phyloP scores from a whole-genome alignment of 2,113 vertebrate genomes.

The Diadophis punctatus region DNA sequence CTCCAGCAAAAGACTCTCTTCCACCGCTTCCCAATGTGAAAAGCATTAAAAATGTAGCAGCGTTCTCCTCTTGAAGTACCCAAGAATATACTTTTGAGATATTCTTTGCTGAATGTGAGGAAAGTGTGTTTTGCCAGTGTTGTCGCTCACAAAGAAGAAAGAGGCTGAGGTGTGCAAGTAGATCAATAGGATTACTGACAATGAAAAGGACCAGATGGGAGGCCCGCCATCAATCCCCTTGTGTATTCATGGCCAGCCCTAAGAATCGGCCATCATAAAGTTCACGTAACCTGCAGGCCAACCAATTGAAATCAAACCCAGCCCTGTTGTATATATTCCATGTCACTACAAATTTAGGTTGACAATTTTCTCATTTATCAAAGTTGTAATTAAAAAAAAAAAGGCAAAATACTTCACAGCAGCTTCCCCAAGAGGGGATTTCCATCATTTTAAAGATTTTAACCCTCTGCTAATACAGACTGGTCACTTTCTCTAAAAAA shows the following conservation, averaged over 20 bases:
- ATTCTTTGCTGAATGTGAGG: background rate
- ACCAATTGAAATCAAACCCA: background rate
- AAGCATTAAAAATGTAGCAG: too few relatives aligned
- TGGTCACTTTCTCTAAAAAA: conserved; percentile 8
- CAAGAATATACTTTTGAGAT: background rate
- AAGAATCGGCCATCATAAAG: background rate
- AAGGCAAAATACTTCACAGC: background rate
- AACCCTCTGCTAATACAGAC: background rate
- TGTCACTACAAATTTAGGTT: background rate
- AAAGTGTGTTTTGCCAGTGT: background rate
- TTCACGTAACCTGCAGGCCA: background rate
- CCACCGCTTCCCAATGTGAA: too few relatives aligned
- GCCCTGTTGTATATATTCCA: background rate
- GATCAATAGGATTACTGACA: background rate
- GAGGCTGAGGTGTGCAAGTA: background rate
- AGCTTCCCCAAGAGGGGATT: conserved; percentile 1
- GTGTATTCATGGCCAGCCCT: too few relatives aligned
- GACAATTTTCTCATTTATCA: background rate
- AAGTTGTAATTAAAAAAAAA: background rate
- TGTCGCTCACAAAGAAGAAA: background rate
- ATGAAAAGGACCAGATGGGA: background rate
- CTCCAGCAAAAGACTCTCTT: background rate
- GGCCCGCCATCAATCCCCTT: background rate
- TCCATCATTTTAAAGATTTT: background rate
- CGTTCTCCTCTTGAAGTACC: background rate